Evolutionary conservation across 2,113 vertebrate species (phyloP), one percentile per base, ranked within the genome.

Genomic region (Struthio camelus): DNA sequence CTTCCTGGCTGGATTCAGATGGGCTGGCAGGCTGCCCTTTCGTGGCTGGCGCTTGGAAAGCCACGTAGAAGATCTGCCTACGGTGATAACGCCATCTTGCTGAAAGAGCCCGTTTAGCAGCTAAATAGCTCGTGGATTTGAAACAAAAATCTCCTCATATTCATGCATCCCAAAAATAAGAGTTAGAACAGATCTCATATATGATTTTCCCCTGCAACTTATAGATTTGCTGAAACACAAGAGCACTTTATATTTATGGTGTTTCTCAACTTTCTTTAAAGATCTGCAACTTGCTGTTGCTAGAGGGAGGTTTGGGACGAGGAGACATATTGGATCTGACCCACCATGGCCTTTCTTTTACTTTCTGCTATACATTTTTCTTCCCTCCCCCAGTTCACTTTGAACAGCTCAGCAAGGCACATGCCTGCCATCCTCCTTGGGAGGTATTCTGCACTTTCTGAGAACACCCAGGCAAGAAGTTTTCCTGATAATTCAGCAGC

Each of bases 261-360:
- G 4, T 88, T 96, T 90, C 62, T 87, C 53, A 59, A 94, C 40
- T 94, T 93, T 71, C 69, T 51, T 94, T 67, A 78, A 89, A 91
- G 38, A 84, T 96, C 80, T 93, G 83, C 80, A 89, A 81, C 46
- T 96, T 0, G 0, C 88, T 85, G 61, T 66, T 90, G 34, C 65
- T 92, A 71, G 50, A 85, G 30, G 32, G 69, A 79, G 28, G 20
- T 90, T 86, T 71, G 46, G 34, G 62, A 36, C 70, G 67, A 87
- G n/a, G 64, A 80, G 11, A 44, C 40, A 54, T 44, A 71, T 7
- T 25, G 80, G 36, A 80, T 75, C 80, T 86, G 64, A 66, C 72
- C 69, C 51, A 54, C 54, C 70, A 34, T 28, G 11, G 1, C 75
- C 8, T 53, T 53, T 90, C 40, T 93, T 89, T 64, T 54, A 28